Evolutionary conservation across 2,797 vertebrate species (phyloP), one percentile per base, ranked within the genome.

Genomic region (Sitta carolinensis): DNA sequence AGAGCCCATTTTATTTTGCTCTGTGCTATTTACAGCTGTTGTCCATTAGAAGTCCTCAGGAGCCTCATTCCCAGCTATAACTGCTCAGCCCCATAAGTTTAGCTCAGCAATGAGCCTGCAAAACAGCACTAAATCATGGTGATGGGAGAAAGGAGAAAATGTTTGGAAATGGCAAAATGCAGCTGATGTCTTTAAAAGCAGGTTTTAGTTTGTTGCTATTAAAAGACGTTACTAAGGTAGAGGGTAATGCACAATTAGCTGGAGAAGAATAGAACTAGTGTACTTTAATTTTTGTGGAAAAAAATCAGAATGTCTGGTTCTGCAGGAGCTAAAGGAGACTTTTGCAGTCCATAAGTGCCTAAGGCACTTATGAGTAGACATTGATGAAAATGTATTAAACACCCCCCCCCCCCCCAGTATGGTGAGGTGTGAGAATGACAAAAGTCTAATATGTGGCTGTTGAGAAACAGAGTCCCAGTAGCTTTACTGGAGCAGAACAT

Each of bases 21-120:
- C 52, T 87, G 55, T 94, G 63, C 95, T 96, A 62, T 96, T 97
- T 97, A 97, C 95, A 97, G 96, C 97, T 97, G 95, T 94, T 97
- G 96, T 97, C 95, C 94, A 85, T 98, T 95, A 94, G 67, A 92
- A 92, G 87, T 94, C 92, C 97, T 97, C 97, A 89, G 68, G 97
- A 97, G 97, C 85, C 91, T 91, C 83, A 83, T 98, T 97, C 90
- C 61, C 76, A n/a, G 66, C 90, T 94, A 55, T 92, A 96, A 84
- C 78, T 81, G 54, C 90, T 63, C 34, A 88, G 86, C 90, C 93
- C 91, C 67, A 14, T 94, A 93, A 93, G 91, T 96, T 97, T 96
- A 96, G 70, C 87, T 96, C 94, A 81, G 91, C 79, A 75, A 69
- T 85, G 47, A 87, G 91, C 84, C 93, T 86, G 34, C 63, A 94